phyloP scores from a whole-genome alignment of 2,113 vertebrate species.

The Bujurquina vittata region DNA sequence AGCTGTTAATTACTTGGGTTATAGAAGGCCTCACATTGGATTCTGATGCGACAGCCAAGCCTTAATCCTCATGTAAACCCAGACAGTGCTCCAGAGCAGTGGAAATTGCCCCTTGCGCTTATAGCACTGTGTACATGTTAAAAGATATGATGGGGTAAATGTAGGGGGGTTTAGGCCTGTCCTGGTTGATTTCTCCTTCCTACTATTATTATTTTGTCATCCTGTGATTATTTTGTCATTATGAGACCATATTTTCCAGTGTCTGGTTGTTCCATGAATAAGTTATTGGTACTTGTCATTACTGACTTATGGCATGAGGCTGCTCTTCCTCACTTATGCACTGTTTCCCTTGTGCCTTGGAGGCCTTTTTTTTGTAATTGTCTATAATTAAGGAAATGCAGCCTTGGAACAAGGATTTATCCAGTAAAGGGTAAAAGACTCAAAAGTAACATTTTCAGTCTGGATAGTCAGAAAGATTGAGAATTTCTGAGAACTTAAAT shows the following conservation, averaged over 20 bases:
- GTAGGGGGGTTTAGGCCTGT: constrained; percentile 54
- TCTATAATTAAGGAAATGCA: constrained; percentile 48
- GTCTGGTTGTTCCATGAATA: constrained; percentile 59
- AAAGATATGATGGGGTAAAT: constrained; percentile 66
- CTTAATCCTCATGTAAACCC: constrained; percentile 69
- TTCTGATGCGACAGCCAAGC: constrained; percentile 58
- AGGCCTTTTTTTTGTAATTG: constrained; percentile 48
- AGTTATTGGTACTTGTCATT: constrained; percentile 49
- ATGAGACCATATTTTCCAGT: constrained; percentile 67
- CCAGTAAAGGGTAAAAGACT: neutral
- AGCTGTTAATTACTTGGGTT: constrained; percentile 78
- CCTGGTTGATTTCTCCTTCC: constrained; percentile 66
- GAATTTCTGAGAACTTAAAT: neutral
- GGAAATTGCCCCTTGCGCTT: constrained; percentile 60
- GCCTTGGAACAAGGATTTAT: constrained; percentile 41
- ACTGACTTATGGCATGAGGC: constrained; percentile 26
- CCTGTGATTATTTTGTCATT: constrained; percentile 74
- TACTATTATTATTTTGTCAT: constrained; percentile 78
- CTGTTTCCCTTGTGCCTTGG: constrained; percentile 29
- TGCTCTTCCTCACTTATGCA: constrained; percentile 40
- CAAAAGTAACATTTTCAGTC: constrained; percentile 4
- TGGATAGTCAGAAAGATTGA: neutral
- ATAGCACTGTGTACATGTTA: constrained; percentile 59
- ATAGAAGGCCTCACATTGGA: constrained; percentile 62
- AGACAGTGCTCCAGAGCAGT: constrained; percentile 56